Evolutionary conservation across 92 coral and sea anemone species (phyloP).

Genomic region (Porites divaricata): DNA sequence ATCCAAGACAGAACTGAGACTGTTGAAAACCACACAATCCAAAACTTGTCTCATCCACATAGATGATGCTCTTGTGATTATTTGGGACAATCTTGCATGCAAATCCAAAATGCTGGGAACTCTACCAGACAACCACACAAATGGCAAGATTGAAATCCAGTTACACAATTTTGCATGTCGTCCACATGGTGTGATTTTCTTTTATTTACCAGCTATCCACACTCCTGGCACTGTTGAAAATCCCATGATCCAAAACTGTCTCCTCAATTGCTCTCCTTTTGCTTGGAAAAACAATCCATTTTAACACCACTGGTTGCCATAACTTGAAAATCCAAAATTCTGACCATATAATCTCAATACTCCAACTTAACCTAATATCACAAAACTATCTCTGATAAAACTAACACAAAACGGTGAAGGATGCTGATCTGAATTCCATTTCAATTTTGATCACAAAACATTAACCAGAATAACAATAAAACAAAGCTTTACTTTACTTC

Average conservation of each 20-base stretch:
- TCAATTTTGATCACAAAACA: not conserved
- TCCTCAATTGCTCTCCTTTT: no score
- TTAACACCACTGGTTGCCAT: no score
- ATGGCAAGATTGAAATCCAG: no score
- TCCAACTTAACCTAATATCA: not conserved
- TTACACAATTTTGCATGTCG: no score
- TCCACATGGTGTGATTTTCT: no score
- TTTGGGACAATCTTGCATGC: constrained; percentile 7
- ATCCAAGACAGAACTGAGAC: not conserved
- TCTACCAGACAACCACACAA: no score
- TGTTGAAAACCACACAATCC: not conserved
- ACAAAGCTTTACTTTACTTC: not conserved
- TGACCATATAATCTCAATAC: constrained; percentile 10
- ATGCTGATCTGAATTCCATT: not conserved
- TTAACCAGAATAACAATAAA: not conserved
- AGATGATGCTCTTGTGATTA: not conserved
- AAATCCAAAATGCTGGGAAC: not conserved
- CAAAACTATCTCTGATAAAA: no score
- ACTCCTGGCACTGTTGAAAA: no score
- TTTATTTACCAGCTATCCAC: no score
- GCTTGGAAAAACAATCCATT: no score
- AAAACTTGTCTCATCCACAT: not conserved
- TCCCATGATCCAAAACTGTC: no score
- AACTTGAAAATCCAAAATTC: not conserved
- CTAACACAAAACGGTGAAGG: not conserved